A percentile compares a stretch with the other conserved stretches of the same genome.
Conservation (phyloP, 1,140 invertebrate genomes). For the Nymphalis io region DNA sequence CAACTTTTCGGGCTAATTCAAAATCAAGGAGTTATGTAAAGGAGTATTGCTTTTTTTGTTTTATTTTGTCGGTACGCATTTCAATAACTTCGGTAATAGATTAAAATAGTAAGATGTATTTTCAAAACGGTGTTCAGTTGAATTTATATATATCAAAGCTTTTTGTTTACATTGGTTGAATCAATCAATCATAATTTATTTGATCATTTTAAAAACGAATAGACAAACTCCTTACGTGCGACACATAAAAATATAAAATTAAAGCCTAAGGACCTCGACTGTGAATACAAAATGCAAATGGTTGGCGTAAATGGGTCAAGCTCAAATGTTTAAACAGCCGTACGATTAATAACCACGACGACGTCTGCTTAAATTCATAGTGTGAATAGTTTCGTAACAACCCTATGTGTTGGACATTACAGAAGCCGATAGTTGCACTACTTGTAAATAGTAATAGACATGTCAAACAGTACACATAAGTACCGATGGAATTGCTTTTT, state of each 20-base stretch:
- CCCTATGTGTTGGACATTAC: conserved; percentile 24
- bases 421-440: conserved; percentile 10
- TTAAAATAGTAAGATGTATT: too few relatives aligned
- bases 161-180: not conserved
- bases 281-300: conserved; percentile 29
- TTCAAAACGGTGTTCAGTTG: too few relatives aligned
- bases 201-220: not conserved
- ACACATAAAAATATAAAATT: conserved; percentile 23
- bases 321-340: conserved; percentile 26
- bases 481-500: not conserved
- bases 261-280: not conserved
- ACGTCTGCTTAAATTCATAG: conserved; percentile 39
- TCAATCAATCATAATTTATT: too few relatives aligned
- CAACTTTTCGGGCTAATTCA: too few relatives aligned
- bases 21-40: too few relatives aligned
- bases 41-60: too few relatives aligned
- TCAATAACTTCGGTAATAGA: too few relatives aligned
- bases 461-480: not conserved
- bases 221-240: conserved; percentile 7
- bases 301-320: conserved; percentile 39
- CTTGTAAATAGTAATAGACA: conserved; percentile 7
- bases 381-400: conserved; percentile 34
- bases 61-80: too few relatives aligned
- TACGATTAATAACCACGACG: conserved; percentile 27
- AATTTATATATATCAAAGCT: not conserved